Evolutionary conservation across 2,797 vertebrate genomes (phyloP).

Genomic region (Cyprinella venusta): DNA sequence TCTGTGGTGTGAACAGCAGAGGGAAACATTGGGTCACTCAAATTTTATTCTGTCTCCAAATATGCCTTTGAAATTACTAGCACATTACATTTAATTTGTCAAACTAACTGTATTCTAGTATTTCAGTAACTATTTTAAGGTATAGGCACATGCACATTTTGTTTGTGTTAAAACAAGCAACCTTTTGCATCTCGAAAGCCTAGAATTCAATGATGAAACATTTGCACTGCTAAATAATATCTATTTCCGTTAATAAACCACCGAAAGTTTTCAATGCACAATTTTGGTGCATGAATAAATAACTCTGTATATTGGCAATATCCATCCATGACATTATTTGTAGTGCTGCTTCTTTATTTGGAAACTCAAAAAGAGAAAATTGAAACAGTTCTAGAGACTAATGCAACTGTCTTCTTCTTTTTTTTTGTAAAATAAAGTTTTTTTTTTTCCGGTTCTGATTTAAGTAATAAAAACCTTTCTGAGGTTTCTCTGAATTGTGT

Average conservation of each 20-base stretch:
- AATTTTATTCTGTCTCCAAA: not conserved
- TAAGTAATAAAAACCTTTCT: not conserved
- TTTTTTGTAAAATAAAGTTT: not conserved
- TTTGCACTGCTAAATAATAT: not conserved
- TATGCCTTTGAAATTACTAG: not conserved
- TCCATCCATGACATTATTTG: not conserved
- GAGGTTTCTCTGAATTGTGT: slow-evolving; percentile 1
- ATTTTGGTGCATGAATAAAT: not conserved
- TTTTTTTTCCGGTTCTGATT: not conserved
- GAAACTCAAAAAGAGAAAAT: not conserved
- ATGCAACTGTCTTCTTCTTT: not conserved
- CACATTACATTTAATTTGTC: not conserved
- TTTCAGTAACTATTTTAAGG: not conserved
- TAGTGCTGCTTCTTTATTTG: not conserved
- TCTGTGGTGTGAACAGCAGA: slow-evolving; percentile 33
- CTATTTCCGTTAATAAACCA: not conserved
- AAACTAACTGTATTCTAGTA: not conserved
- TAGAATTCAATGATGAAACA: not conserved
- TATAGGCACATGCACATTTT: not conserved
- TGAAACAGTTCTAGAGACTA: not conserved
- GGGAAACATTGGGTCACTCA: slow-evolving; percentile 14
- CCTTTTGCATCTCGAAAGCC: not conserved
- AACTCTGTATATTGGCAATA: not conserved
- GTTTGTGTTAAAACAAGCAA: not conserved
- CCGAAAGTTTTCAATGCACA: not conserved